Percentiles rank a stretch among this genome's conserved stretches.
phyloP scores from a whole-genome alignment of 2,113 vertebrate genomes.

The Lasiurus cinereus region DNA sequence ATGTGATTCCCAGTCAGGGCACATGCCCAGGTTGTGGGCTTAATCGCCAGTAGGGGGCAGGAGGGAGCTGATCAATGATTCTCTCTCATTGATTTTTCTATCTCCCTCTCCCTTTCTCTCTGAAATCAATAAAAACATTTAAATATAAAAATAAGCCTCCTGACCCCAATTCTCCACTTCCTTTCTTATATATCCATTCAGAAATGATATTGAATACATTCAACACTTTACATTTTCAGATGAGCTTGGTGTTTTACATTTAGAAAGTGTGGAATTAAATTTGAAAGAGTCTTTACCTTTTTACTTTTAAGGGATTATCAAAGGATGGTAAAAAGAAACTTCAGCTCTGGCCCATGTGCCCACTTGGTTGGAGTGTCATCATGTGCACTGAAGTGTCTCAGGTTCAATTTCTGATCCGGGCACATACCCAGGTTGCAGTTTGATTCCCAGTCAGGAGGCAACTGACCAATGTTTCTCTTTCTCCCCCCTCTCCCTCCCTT shows the following conservation, averaged over 20 bases:
- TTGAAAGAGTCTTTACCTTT: conserved; percentile 53
- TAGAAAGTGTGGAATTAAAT: neutral
- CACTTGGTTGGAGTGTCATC: neutral
- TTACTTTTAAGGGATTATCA: conserved; percentile 4
- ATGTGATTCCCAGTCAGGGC: too few species aligned
- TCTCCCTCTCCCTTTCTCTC: too few species aligned
- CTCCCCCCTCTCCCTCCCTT: too few species aligned
- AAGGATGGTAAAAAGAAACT: neutral
- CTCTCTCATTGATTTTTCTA: too few species aligned
- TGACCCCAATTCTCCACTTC: neutral
- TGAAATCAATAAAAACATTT: too few species aligned
- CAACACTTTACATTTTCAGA: neutral
- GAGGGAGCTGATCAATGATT: too few species aligned
- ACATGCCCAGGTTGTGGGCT: too few species aligned
- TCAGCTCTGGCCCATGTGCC: neutral
- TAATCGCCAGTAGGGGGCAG: too few species aligned
- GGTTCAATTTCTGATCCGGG: neutral
- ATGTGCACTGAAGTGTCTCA: neutral
- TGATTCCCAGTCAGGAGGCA: neutral
- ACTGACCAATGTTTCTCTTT: neutral
- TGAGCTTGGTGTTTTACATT: neutral
- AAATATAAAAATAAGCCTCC: neutral
- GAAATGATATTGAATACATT: neutral
- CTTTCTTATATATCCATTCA: neutral
- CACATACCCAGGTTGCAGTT: neutral